These are phyloP conservation scores for Brachylomia viminalis DNA, from an alignment of 2,888 invertebrate genomes.

Conservation along the genomic window DNA sequence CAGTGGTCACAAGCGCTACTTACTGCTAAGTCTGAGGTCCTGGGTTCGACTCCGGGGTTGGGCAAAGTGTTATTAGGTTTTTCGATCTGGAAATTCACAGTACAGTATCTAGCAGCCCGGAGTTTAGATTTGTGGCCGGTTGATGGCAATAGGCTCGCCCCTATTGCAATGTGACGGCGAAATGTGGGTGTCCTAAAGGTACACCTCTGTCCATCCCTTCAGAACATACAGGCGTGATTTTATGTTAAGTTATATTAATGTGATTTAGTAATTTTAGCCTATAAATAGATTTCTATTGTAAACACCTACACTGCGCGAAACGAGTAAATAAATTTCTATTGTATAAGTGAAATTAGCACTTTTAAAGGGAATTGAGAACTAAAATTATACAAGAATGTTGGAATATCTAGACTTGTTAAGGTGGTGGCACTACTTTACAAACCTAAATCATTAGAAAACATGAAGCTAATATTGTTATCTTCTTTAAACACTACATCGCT, in stretches of 20 bases:
- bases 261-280: background rate
- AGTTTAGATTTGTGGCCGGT: no score
- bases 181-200: background rate
- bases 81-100: no score
- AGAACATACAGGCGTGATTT: background rate
- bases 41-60: background rate
- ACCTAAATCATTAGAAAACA: background rate
- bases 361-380: background rate
- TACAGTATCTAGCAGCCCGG: no score
- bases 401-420: background rate
- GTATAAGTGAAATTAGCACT: no score
- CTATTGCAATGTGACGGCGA: background rate
- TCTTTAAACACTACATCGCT: background rate
- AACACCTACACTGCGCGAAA: background rate
- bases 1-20: background rate
- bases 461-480: background rate
- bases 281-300: background rate
- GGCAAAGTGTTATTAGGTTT: background rate
- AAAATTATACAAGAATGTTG: background rate
- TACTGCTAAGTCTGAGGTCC: background rate
- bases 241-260: background rate
- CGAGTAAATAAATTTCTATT: no score
- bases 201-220: background rate
- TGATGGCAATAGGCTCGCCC: no score
- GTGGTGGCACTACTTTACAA: background rate